These are phyloP conservation scores for Ganaspis brasiliensis DNA, from an alignment of 2,888 invertebrate genomes.

Conservation along the genomic window DNA sequence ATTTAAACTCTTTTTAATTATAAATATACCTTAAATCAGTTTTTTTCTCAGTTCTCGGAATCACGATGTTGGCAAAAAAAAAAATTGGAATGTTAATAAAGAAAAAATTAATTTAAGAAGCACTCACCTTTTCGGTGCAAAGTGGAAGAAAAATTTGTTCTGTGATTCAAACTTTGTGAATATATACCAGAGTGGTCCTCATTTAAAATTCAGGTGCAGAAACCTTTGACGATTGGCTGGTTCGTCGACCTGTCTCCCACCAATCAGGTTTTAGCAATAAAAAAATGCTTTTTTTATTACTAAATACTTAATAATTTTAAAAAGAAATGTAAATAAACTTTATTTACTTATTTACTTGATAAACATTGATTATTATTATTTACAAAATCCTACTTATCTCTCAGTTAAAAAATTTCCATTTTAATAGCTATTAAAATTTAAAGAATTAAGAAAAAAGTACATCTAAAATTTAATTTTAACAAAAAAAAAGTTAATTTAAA, in stretches of 20 bases:
- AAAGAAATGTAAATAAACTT: neutral
- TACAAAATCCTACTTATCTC: too few species aligned
- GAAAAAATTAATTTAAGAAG: conserved; percentile 15
- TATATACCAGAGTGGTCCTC: conserved; percentile 78
- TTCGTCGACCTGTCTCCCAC: conserved; percentile 76
- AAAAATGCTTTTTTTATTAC: neutral
- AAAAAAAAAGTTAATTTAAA: too few species aligned
- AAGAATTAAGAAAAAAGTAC: too few species aligned
- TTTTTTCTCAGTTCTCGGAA: too few species aligned
- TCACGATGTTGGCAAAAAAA: neutral
- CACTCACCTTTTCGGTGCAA: conserved; percentile 74
- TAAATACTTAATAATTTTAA: neutral
- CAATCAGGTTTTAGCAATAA: neutral
- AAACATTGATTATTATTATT: too few species aligned
- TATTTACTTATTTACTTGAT: too few species aligned
- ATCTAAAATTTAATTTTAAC: too few species aligned
- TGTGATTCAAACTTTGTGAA: conserved; percentile 69
- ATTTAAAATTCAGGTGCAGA: conserved; percentile 78
- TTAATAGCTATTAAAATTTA: too few species aligned
- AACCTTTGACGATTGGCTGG: conserved; percentile 76
- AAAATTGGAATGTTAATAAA: neutral
- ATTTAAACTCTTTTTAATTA: too few species aligned
- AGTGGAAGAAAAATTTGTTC: conserved; percentile 48
- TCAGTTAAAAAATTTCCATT: too few species aligned
- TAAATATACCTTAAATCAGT: too few species aligned